Conservation (phyloP, 2,113 vertebrate genomes). For the Girardinichthys multiradiatus region DNA sequence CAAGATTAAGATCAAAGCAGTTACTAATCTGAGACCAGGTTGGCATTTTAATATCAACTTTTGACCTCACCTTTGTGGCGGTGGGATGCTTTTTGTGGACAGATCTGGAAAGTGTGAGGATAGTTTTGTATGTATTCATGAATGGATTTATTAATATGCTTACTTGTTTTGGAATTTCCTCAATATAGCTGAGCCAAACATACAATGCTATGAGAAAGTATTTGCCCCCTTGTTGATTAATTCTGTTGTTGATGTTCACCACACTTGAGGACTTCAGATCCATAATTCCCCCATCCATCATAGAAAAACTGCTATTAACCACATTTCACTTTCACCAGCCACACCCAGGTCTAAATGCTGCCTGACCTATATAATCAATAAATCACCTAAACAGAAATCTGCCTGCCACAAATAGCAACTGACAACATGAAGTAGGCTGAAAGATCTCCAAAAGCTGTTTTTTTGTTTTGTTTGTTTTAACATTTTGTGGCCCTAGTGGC, state of each 20-base stretch:
- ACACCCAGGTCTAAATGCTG: not conserved
- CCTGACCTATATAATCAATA: not conserved
- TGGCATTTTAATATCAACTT: slow-evolving; percentile 48
- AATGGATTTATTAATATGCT: not conserved
- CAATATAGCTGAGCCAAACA: not conserved
- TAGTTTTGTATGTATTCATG: not conserved
- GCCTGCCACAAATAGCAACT: not conserved
- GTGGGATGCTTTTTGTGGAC: slow-evolving; percentile 1
- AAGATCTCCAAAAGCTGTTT: too few relatives aligned
- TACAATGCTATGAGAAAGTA: too few relatives aligned
- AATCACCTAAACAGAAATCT: not conserved
- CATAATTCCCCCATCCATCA: too few relatives aligned
- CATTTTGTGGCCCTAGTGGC: too few relatives aligned
- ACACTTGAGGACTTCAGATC: too few relatives aligned
- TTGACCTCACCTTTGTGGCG: slow-evolving; percentile 20
- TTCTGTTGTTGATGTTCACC: too few relatives aligned
- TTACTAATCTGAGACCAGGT: slow-evolving; percentile 64
- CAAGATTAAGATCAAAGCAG: slow-evolving; percentile 68
- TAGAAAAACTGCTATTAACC: too few relatives aligned
- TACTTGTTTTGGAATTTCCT: not conserved
- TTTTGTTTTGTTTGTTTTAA: too few relatives aligned
- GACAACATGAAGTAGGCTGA: not conserved
- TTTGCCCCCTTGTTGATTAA: too few relatives aligned
- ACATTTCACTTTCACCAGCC: too few relatives aligned
- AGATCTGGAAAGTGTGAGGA: not conserved